Base-by-base conservation (phyloP, 2,113 vertebrate genomes). In the Salvator merianae region DNA sequence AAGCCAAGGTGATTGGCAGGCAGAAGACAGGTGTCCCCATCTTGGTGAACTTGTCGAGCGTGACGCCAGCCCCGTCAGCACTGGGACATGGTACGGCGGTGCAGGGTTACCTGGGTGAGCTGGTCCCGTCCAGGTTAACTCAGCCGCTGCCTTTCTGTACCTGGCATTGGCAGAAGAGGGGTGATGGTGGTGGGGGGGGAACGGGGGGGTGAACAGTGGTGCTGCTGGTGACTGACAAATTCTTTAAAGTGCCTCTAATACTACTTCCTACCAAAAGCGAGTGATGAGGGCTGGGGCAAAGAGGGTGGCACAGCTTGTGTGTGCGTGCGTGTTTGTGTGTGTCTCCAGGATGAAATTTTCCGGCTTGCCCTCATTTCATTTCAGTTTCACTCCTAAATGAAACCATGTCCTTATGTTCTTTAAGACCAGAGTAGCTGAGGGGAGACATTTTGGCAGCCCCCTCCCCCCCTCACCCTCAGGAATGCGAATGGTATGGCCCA, bases 91-190 rank as follows among this genome's bases (percentile, higher is more conserved):
- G 36, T 47, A 28, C 47, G 32, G 40, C 34, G 0, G 69, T 1
- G n/a, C 84, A 83, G 62, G 88, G 91, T 90, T 90, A 85, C 84
- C 90, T 89, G 88, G 88, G 90, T 71, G 86, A 90, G 91, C 88
- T 63, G 87, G 92, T 79, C 88, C 83, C 74, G 72, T 83, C 68
- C 73, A 55, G 62, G 22, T 73, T 72, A 7, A 22, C 50, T 18
- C 26, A 26, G 28, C 50, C 0, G 10, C 30, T 5, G 0, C 36
- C 66, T 40, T 73, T 81, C 87, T 47, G 53, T 55, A 10, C 84
- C 89, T 24, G 66, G 83, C 84, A 77, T 85, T 73, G n/a, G 75
- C 82, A 79, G 87, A 75, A 50, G 30, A 28, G 30, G 7, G 2
- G 34, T 9, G 10, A 7, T 47, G 26, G 26, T 22, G 2, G 5